Percentiles rank a stretch among this genome's conserved stretches.
Conservation (phyloP, 35 echinoderm and acorn worm species). For the Heliocidaris tuberculata region DNA sequence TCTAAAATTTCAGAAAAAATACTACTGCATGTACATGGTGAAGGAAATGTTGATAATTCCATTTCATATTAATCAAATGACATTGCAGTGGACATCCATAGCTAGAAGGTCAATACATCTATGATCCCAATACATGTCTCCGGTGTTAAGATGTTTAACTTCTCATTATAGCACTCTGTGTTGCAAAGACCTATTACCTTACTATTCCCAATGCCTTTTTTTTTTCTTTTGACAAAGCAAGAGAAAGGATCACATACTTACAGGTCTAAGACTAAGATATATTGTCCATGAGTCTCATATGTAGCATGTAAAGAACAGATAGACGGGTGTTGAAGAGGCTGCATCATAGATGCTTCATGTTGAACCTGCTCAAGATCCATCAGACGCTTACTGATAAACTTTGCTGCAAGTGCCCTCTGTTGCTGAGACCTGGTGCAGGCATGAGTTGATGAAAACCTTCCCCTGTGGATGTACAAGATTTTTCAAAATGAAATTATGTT, state of each 20-base stretch:
- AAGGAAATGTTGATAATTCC: no score
- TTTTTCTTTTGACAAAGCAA: neutral
- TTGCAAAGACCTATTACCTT: no score
- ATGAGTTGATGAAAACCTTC: conserved; percentile 69
- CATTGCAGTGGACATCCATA: no score
- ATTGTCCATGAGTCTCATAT: conserved; percentile 60
- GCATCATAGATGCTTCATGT: conserved; percentile 62
- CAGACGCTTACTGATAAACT: conserved; percentile 80
- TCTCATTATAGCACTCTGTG: no score
- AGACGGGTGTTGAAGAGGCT: conserved; percentile 61
- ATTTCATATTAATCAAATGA: no score
- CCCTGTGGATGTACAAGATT: conserved; percentile 41
- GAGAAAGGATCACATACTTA: conserved; percentile 49
- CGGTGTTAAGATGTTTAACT: no score
- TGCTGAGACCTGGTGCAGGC: conserved; percentile 55
- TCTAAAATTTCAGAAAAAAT: neutral
- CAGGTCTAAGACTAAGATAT: conserved; percentile 68
- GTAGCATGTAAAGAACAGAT: conserved; percentile 51
- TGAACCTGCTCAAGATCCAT: conserved; percentile 70
- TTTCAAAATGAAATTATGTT: neutral
- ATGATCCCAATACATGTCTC: no score
- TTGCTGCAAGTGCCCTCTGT: conserved; percentile 69
- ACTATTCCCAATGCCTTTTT: no score
- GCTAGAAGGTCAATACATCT: no score
- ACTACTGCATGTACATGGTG: no score